phyloP scores from a whole-genome alignment of 2,888 invertebrate species.

The Polydrusus pterygomalis region DNA sequence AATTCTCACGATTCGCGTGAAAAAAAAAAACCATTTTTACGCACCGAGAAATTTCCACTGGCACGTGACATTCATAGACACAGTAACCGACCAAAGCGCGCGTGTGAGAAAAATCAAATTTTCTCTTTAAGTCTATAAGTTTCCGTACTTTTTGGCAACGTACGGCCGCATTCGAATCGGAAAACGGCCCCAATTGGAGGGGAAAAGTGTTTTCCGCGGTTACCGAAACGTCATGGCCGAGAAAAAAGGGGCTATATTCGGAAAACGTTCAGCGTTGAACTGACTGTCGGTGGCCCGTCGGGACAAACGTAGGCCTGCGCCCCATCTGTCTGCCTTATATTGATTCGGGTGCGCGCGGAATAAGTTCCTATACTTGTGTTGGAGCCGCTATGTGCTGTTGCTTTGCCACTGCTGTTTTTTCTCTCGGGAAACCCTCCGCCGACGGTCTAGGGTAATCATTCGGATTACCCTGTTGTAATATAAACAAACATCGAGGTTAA shows the following conservation, averaged over 20 bases:
- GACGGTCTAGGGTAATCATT: constrained; percentile 5
- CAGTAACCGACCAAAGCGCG: background rate
- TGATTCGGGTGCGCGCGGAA: constrained; percentile 70
- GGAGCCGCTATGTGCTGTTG: constrained; percentile 45
- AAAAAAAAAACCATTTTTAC: background rate
- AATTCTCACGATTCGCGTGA: background rate
- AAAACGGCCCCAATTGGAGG: constrained; percentile 12
- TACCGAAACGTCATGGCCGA: constrained; percentile 27
- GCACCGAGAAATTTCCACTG: constrained; percentile 10
- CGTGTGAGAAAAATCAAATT: background rate
- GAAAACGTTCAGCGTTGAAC: constrained; percentile 75
- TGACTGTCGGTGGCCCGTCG: constrained; percentile 72
- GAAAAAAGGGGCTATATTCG: constrained; percentile 57
- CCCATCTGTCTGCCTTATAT: constrained; percentile 70
- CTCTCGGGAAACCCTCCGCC: background rate
- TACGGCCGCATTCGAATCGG: no score
- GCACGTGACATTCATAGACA: constrained; percentile 8
- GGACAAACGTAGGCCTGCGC: constrained; percentile 73
- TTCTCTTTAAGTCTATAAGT: background rate
- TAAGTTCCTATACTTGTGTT: constrained; percentile 47
- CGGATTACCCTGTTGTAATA: constrained; percentile 1
- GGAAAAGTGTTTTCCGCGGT: constrained; percentile 26
- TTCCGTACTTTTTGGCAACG: background rate
- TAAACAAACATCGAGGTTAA: background rate
- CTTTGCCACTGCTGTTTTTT: constrained; percentile 37